Evolutionary conservation across 2,113 vertebrate genomes (phyloP).

Genomic region (Carlito syrichta): DNA sequence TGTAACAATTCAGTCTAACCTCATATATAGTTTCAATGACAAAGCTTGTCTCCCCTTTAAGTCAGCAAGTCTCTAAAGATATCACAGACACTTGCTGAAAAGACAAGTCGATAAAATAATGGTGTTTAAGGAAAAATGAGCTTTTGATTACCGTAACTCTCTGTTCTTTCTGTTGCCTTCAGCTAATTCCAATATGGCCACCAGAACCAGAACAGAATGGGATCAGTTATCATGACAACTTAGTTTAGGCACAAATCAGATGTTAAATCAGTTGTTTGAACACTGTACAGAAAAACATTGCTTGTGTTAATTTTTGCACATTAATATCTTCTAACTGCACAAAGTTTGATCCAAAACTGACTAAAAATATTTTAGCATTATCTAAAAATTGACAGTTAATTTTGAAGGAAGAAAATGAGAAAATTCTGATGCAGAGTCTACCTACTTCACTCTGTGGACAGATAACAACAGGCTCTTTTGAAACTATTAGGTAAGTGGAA

Average conservation of each 20-base stretch:
- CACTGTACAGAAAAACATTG: background rate
- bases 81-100: background rate
- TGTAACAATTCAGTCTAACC: background rate
- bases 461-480: background rate
- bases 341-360: background rate
- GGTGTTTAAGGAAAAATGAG: background rate
- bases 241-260: background rate
- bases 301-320: background rate
- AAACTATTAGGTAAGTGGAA: background rate
- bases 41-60: background rate
- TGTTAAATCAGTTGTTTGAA: background rate
- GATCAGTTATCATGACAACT: background rate
- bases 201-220: background rate
- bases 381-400: background rate
- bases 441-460: background rate
- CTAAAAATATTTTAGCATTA: background rate
- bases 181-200: background rate
- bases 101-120: constrained; percentile 16
- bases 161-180: background rate
- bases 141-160: background rate
- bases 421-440: background rate
- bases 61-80: background rate
- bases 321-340: background rate
- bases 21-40: background rate
- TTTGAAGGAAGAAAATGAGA: background rate